Conservation (phyloP, 2,888 invertebrate species). For the Drosophila percnosoma region DNA sequence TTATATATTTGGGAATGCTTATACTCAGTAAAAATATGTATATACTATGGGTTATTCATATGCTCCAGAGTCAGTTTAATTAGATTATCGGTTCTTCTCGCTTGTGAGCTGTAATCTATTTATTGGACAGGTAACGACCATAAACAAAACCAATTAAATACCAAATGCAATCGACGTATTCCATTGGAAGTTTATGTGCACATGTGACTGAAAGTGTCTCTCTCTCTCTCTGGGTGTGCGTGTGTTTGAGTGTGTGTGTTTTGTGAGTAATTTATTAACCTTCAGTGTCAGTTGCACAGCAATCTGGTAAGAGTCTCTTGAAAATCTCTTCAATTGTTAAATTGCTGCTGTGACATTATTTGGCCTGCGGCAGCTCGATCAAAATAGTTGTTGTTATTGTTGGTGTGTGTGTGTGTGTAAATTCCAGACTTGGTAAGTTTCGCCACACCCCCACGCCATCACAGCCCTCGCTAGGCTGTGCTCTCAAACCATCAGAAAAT, state of each 20-base stretch:
- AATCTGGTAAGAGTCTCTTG: conserved; percentile 13
- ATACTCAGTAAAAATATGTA: no score
- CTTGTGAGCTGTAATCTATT: not conserved
- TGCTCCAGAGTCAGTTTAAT: not conserved
- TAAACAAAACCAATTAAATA: conserved; percentile 1
- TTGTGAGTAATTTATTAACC: conserved; percentile 1
- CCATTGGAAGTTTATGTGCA: not conserved
- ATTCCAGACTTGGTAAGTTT: not conserved
- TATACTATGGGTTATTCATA: not conserved
- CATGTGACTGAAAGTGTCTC: not conserved
- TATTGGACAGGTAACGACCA: not conserved
- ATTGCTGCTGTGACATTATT: conserved; percentile 33
- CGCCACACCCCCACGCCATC: not conserved
- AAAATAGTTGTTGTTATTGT: conserved; percentile 23
- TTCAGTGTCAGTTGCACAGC: conserved; percentile 30
- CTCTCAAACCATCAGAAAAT: not conserved
- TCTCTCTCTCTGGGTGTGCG: not conserved
- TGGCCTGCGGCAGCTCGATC: conserved; percentile 28
- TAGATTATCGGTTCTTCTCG: not conserved
- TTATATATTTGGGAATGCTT: not conserved
- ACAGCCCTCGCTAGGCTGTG: not conserved
- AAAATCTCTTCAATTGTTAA: conserved; percentile 33
- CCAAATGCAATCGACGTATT: not conserved
- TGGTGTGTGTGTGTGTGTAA: not conserved
- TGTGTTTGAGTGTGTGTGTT: not conserved